Evolutionary conservation across 2,888 invertebrate genomes (phyloP), one percentile per base, ranked within the genome.

Genomic region (Gisinianus flammeolus): DNA sequence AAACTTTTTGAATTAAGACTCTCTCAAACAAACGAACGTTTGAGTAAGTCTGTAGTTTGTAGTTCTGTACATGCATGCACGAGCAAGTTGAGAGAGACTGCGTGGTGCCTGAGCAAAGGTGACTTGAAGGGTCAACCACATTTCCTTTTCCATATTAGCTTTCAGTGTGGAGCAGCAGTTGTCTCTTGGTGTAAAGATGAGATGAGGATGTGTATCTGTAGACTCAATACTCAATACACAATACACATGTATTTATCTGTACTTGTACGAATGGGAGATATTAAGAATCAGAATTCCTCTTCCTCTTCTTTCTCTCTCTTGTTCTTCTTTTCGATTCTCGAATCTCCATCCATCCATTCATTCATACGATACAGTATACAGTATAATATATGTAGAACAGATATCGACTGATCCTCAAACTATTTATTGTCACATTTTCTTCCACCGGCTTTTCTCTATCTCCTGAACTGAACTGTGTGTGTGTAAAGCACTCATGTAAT

Each of bases 31-130:
- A 12, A 35, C 12, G 5, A 12, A 35, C 35, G 5, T 8, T 44
- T 44, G 70, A 52, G 54, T 70, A 44, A 44, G 44, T 44, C 44
- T 44, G 19, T n/a, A n/a, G n/a, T n/a, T n/a, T n/a, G n/a, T n/a
- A n/a, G n/a, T n/a, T n/a, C n/a, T n/a, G n/a, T n/a, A n/a, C n/a
- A n/a, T n/a, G n/a, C n/a, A n/a, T n/a, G n/a, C n/a, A n/a, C n/a
- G 31, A 68, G 35, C 35, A 44, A 16, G 44, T 44, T 5, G 72
- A 58, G 79, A 81, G 79, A 82, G 82, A 82, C 81, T 81, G 81
- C 81, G 79, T 81, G 82, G 80, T 81, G 82, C 81, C 81, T 80
- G 76, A 33, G 66, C 79, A 77, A 71, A 81, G 82, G 82, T 83
- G 81, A 83, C 81, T 81, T 76, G 70, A 77, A 76, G 68, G 79